phyloP scores from a whole-genome alignment of 2,888 invertebrate species.

The Andrena hattorfiana region DNA sequence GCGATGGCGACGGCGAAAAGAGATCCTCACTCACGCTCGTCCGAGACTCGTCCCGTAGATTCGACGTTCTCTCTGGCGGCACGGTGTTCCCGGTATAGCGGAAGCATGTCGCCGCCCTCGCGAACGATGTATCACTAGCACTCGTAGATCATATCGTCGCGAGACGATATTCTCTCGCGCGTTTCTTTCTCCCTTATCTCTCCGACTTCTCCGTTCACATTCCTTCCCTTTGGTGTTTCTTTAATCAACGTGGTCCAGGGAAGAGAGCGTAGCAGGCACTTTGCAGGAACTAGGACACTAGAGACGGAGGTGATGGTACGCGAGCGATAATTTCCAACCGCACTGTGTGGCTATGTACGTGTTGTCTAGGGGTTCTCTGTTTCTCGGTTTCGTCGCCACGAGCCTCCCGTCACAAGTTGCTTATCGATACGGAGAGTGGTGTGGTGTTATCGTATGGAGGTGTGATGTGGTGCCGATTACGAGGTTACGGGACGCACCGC shows the following conservation, averaged over 20 bases:
- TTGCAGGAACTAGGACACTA: conserved; percentile 54
- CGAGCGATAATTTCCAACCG: conserved; percentile 26
- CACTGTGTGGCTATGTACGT: conserved; percentile 36
- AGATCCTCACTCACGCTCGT: conserved; percentile 41
- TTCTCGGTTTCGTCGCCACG: background rate
- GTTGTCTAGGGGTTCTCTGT: conserved; percentile 4
- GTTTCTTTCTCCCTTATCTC: background rate
- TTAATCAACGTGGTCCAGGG: conserved; percentile 18
- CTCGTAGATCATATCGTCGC: background rate
- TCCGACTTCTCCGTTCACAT: background rate
- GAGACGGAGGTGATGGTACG: conserved; percentile 13
- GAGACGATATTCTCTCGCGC: conserved; percentile 15
- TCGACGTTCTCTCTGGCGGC: conserved; percentile 14
- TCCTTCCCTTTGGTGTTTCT: conserved; percentile 8
- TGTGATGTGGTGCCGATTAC: conserved; percentile 64
- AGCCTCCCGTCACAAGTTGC: conserved; percentile 24
- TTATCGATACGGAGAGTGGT: conserved; percentile 35
- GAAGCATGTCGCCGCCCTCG: conserved; percentile 9
- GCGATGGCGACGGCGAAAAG: conserved; percentile 73
- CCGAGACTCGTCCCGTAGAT: conserved; percentile 29
- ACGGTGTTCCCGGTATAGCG: background rate
- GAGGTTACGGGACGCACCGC: conserved; percentile 82
- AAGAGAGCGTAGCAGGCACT: conserved; percentile 44
- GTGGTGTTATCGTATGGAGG: conserved; percentile 59
- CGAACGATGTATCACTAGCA: conserved; percentile 34